phyloP scores from a whole-genome alignment of 2,888 invertebrate species.

The Eupithecia tripunctaria region DNA sequence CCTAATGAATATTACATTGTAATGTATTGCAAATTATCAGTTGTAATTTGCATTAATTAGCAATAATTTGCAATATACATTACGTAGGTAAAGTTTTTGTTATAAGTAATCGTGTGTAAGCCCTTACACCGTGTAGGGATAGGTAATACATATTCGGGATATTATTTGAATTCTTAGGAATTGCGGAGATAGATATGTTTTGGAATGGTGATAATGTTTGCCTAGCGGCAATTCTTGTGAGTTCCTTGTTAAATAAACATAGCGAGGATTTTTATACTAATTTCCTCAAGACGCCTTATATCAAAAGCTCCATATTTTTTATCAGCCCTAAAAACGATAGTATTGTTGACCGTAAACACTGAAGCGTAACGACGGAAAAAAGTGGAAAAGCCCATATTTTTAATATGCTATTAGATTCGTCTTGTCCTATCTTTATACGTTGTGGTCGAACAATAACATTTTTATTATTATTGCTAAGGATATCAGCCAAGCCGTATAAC shows the following conservation, averaged over 20 bases:
- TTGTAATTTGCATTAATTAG: too few species aligned
- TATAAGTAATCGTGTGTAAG: too few species aligned
- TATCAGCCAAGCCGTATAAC: conserved; percentile 58
- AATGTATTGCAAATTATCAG: too few species aligned
- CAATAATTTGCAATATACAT: too few species aligned
- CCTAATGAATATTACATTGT: too few species aligned
- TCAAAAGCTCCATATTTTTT: not conserved
- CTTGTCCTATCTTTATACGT: conserved; percentile 59
- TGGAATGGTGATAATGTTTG: not conserved
- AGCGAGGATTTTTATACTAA: not conserved
- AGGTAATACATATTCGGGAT: too few species aligned
- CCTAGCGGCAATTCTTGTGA: not conserved
- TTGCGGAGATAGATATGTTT: too few species aligned
- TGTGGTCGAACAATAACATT: conserved; percentile 55
- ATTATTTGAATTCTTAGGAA: too few species aligned
- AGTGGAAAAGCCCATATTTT: conserved; percentile 65
- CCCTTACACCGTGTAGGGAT: too few species aligned
- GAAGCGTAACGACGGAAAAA: conserved; percentile 52
- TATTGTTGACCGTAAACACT: conserved; percentile 62
- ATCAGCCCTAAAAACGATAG: conserved; percentile 19
- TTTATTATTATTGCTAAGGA: conserved; percentile 65
- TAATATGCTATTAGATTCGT: conserved; percentile 68
- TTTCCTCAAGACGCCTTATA: not conserved
- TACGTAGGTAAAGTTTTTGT: too few species aligned
- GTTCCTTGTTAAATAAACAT: not conserved